Base-by-base conservation (phyloP, 2,113 vertebrate genomes). In the Lampris incognitus region DNA sequence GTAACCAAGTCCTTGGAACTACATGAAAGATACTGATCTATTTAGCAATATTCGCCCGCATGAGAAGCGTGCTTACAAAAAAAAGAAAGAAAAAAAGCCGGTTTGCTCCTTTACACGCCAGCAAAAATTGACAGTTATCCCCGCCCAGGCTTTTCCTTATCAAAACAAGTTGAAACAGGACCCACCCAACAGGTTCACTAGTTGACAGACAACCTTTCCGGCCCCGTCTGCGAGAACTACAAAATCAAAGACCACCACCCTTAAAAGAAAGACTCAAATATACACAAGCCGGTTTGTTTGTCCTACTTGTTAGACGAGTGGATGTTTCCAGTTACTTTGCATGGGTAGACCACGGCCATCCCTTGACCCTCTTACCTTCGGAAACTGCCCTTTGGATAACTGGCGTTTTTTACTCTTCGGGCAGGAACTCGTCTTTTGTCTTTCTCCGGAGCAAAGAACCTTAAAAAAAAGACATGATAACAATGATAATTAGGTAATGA, bases 171-270 rank as follows among this genome's bases (percentile, higher is more conserved):
- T 74, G 51, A 68, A 58, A 87, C 90, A 91, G 24, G 89, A 93
- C 90, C 82, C 75, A 91, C 76, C 87, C 40, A 89, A 92, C 92
- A 88, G 89, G 92, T 93, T 92, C 68, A 79, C 66, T 48, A 54
- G 46, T 58, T 36, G 75, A 85, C 74, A 78, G 39, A 63, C 49
- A 52, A 65, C 66, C 24, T 52, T 42, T 56, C 10, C 38, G 10
- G 46, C 51, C 63, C 38, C 10, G 46, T 55, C 63, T 59, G 76
- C 52, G 48, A 70, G 59, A 78, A 37, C 62, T 41, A 36, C 41
- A 55, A 73, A 48, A 11, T 64, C 36, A 37, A 50, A 46, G 84
- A 89, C 75, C 80, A 83, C 76, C 68, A 78, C 81, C 61, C 69
- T 63, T 46, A 40, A 39, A 51, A 24, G 24, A 24, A 40, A 9